Evolutionary conservation across 2,888 invertebrate species (phyloP).

Genomic region (Seladonia tumulorum): DNA sequence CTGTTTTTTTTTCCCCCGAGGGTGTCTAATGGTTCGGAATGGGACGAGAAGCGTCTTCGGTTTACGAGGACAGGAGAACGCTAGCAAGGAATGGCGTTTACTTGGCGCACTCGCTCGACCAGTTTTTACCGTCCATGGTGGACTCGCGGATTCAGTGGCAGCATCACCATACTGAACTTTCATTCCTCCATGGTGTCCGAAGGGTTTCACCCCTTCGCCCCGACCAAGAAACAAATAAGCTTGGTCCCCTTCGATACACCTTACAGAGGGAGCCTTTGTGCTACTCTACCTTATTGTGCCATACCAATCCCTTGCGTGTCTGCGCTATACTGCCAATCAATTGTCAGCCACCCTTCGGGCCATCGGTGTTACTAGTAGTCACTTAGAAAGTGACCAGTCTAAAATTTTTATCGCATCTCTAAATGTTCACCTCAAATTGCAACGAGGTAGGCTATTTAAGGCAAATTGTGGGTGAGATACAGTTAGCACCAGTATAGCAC

Average conservation of each 20-base stretch:
- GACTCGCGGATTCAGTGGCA: slow-evolving; percentile 48
- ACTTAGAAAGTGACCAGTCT: neutral
- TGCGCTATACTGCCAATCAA: neutral
- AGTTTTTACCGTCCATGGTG: slow-evolving; percentile 57
- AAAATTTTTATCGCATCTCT: neutral
- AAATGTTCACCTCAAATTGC: neutral
- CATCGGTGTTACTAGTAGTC: neutral
- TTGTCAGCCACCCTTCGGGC: neutral
- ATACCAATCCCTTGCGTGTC: neutral
- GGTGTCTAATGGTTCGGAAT: slow-evolving; percentile 27
- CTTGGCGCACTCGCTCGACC: slow-evolving; percentile 62
- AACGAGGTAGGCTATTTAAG: too few species aligned
- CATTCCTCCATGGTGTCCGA: neutral
- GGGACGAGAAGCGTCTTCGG: slow-evolving; percentile 51
- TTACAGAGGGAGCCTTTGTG: slow-evolving; percentile 1
- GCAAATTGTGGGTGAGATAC: too few species aligned
- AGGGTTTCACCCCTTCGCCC: neutral
- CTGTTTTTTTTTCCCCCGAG: neutral
- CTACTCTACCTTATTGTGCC: neutral
- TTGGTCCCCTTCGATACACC: neutral
- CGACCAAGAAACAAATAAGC: neutral
- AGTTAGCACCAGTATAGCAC: too few species aligned
- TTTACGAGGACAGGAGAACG: slow-evolving; percentile 64
- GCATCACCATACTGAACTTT: slow-evolving; percentile 12
- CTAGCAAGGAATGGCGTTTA: slow-evolving; percentile 60